Evolutionary conservation across 2,888 invertebrate genomes (phyloP).

Genomic region (Noctua comes): DNA sequence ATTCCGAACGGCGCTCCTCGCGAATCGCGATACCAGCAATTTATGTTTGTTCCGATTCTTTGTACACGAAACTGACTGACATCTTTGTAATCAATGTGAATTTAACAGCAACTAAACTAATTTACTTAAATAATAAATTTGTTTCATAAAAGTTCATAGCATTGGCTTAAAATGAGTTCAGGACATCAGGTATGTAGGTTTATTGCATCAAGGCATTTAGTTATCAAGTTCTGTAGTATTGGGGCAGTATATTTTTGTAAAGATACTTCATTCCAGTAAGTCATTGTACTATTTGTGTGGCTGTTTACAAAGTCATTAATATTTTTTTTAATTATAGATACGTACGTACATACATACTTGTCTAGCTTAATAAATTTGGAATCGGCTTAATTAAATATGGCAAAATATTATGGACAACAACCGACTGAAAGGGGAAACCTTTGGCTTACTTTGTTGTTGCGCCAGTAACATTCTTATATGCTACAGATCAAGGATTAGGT

Average conservation of each 20-base stretch:
- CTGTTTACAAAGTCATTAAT: neutral
- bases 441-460: neutral
- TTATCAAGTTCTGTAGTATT: neutral
- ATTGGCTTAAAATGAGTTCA: neutral
- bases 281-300: neutral
- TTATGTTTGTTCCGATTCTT: conserved; percentile 77
- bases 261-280: conserved; percentile 1
- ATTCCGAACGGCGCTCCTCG: conserved; percentile 74
- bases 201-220: neutral
- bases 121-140: conserved; percentile 9
- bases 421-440: too few species aligned
- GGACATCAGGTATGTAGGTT: neutral
- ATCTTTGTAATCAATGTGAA: conserved; percentile 47
- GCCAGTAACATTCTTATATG: neutral
- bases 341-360: too few species aligned
- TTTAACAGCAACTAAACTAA: conserved; percentile 26
- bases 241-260: conserved; percentile 3
- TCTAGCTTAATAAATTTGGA: neutral
- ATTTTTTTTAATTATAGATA: neutral
- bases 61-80: conserved; percentile 65
- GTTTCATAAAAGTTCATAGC: neutral
- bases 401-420: neutral
- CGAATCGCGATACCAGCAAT: conserved; percentile 77
- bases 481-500: neutral
- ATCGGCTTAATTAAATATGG: neutral